phyloP scores from a whole-genome alignment of 2,888 invertebrate species.

The Cetonia aurata region DNA sequence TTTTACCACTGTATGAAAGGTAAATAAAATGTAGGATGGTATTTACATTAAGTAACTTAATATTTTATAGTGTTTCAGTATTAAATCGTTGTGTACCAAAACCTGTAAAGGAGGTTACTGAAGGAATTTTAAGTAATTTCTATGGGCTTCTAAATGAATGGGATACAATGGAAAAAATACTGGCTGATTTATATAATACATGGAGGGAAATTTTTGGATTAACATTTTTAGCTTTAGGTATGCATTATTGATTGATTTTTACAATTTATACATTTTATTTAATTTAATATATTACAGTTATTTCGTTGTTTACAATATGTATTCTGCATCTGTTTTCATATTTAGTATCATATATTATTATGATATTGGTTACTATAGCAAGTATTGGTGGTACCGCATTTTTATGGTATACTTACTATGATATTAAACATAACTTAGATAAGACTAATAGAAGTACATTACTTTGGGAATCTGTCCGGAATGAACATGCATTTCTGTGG shows the following conservation, averaged over 20 bases:
- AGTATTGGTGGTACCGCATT: constrained; percentile 83
- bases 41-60: constrained; percentile 39
- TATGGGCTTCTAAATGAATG: constrained; percentile 88
- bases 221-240: constrained; percentile 85
- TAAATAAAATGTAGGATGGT: constrained; percentile 57
- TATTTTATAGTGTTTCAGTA: constrained; percentile 75
- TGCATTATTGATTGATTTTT: not conserved
- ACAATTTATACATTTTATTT: constrained; percentile 37
- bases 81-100: constrained; percentile 91
- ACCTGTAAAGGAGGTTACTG: constrained; percentile 75
- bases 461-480: constrained; percentile 84
- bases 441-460: constrained; percentile 66
- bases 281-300: constrained; percentile 71
- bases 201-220: constrained; percentile 89
- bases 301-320: constrained; percentile 85
- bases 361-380: constrained; percentile 82
- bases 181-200: constrained; percentile 88
- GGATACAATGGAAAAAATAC: constrained; percentile 89
- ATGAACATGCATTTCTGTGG: constrained; percentile 87
- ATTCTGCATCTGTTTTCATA: constrained; percentile 87
- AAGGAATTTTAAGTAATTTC: constrained; percentile 76
- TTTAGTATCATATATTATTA: constrained; percentile 89
- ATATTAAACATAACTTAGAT: constrained; percentile 77
- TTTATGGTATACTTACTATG: constrained; percentile 91
- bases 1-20: constrained; percentile 82